phyloP scores from a whole-genome alignment of 2,113 vertebrate species.

The Columba livia region DNA sequence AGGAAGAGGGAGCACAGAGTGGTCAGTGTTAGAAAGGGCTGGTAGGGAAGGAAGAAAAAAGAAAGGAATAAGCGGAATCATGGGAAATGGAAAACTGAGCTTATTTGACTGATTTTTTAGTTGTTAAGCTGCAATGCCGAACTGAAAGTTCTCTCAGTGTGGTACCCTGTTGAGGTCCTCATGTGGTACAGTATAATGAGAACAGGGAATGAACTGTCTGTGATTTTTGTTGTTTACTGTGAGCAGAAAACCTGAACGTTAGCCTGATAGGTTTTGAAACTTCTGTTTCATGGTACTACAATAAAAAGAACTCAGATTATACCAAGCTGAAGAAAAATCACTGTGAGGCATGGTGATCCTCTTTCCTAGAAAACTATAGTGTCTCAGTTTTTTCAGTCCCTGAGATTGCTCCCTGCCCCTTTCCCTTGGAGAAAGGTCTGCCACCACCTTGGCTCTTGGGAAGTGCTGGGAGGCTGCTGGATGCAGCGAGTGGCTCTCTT shows the following conservation, averaged over 20 bases:
- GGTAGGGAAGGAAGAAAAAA: neutral
- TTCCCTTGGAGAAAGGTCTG: neutral
- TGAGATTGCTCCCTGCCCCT: neutral
- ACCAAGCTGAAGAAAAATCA: neutral
- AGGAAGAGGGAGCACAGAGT: neutral
- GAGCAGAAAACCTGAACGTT: neutral
- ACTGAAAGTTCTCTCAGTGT: neutral
- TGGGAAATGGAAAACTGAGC: neutral
- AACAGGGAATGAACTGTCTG: neutral
- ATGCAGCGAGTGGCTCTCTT: rapidly evolving
- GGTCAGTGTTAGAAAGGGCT: neutral
- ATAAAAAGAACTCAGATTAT: neutral
- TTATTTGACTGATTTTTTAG: neutral
- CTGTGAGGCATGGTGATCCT: neutral
- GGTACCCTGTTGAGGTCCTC: neutral
- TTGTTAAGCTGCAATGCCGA: neutral
- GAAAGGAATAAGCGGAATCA: neutral
- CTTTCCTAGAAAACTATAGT: neutral
- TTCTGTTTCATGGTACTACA: neutral
- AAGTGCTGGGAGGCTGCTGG: neutral
- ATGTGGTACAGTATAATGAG: neutral
- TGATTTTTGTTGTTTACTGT: neutral
- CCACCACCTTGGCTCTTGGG: neutral
- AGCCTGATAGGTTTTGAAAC: neutral
- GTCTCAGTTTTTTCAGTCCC: neutral